These are phyloP conservation scores for Schizopygopsis pylzovi DNA, from an alignment of 2,797 vertebrate species.

Conservation along the genomic window DNA sequence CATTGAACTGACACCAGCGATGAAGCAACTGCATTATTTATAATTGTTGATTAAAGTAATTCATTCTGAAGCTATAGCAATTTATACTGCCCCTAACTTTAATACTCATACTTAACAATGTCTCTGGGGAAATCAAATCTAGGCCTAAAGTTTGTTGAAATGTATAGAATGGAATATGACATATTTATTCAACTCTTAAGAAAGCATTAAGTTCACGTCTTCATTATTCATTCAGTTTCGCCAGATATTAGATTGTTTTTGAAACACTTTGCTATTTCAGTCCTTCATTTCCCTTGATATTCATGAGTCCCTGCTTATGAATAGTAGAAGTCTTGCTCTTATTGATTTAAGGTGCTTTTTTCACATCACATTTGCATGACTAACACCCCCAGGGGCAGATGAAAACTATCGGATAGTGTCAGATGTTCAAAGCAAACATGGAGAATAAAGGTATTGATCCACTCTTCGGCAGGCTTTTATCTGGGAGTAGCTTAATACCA, in stretches of 20 bases:
- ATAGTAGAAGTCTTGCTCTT: neutral
- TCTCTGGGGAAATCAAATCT: constrained; percentile 10
- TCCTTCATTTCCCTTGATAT: constrained; percentile 34
- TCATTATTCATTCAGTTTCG: constrained; percentile 44
- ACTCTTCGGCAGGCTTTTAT: constrained; percentile 61
- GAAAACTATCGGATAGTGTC: constrained; percentile 57
- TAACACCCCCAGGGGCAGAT: constrained; percentile 39
- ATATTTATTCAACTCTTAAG: constrained; percentile 3
- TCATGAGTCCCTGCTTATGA: constrained; percentile 36
- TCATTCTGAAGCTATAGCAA: constrained; percentile 3
- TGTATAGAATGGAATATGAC: neutral
- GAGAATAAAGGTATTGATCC: constrained; percentile 68
- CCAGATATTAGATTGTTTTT: constrained; percentile 26
- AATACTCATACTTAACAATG: neutral
- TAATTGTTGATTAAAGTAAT: constrained; percentile 26
- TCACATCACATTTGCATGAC: constrained; percentile 55
- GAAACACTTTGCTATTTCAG: constrained; percentile 8
- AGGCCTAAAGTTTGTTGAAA: neutral
- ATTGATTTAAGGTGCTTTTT: constrained; percentile 59
- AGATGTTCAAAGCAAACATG: constrained; percentile 60
- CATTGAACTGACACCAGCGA: constrained; percentile 16
- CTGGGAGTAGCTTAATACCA: constrained; percentile 61
- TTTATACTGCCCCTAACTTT: constrained; percentile 14
- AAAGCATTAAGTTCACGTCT: constrained; percentile 31
- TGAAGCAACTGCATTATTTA: constrained; percentile 45